Percentiles rank a stretch among this genome's conserved stretches.
These are phyloP conservation scores for Criorhina ranunculi DNA, from an alignment of 2,888 invertebrate species.

Conservation along the genomic window DNA sequence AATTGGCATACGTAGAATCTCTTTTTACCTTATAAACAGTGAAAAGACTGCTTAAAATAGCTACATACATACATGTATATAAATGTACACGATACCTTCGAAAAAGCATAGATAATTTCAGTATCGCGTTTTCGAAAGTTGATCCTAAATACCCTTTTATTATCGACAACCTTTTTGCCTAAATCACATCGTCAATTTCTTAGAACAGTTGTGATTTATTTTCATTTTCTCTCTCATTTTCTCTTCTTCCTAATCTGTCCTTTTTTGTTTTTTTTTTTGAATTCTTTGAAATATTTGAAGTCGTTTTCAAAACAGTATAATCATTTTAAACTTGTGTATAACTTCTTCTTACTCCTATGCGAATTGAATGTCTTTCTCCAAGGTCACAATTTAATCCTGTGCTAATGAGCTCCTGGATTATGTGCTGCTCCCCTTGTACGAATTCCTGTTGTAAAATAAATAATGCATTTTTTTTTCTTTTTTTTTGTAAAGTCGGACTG, in stretches of 20 bases:
- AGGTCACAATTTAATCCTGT: not conserved
- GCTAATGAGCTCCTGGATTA: constrained; percentile 1
- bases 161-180: no score
- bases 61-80: no score
- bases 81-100: no score
- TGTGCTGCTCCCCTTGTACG: not conserved
- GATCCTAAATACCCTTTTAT: no score
- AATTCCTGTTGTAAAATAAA: constrained; percentile 1
- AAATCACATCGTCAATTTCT: not conserved
- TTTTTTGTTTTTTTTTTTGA: no score
- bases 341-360: not conserved
- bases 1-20: no score
- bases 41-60: no score
- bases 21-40: no score
- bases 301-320: not conserved
- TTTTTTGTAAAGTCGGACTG: not conserved
- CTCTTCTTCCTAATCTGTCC: not conserved
- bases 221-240: not conserved
- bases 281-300: not conserved
- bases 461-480: not conserved
- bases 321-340: not conserved
- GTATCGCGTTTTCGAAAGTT: no score
- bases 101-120: no score
- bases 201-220: not conserved
- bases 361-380: not conserved